Base-by-base conservation (phyloP, 1,140 invertebrate species). In the Bombus soroeensis region DNA sequence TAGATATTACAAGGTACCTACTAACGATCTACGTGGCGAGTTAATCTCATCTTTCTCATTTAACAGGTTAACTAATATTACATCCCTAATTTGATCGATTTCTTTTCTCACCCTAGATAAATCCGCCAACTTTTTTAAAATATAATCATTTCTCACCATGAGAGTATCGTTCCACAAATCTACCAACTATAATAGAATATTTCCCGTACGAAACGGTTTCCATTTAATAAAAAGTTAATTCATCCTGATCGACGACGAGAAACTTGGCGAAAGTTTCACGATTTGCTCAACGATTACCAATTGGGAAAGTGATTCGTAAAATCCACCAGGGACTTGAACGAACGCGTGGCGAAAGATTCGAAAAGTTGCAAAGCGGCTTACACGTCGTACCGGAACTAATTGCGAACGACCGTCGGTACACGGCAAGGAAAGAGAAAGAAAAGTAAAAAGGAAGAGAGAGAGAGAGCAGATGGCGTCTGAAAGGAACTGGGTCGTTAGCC, bases 401-500 rank as follows among this genome's bases (percentile, higher is more conserved):
- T 89, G 89, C 81, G 88, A 80, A 66, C 81, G 43, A 70, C 41
- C 68, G 28, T 72, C 53, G 57, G 25, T 15, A 10, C 25, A 15
- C 47, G 15, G 34, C 34, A 34, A 22, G 34, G 18, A 10, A 75
- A 76, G 64, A 59, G 18, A 34, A 28, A 34, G 22, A 43, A 32
- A 25, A 9, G 22, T 9, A 68, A 34, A 34, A 34, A 22, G 32
- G 8, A 66, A 9, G 18, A 13, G n/a, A 59, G 28, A 59, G 6
- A 76, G 74, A 41, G 72, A 75, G 77, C 77, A 87, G 88, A 88
- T 89, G 89, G 81, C 73, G 85, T 87, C 86, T 90, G 89, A 90
- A 90, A 88, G 89, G 89, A 90, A 90, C 86, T 90, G 80, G 88
- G 86, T 90, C 89, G 89, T 90, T 90, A 90, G 86, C 86, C 88